Base-by-base conservation (phyloP, 2,888 invertebrate genomes). In the Ceraclea dissimilis region DNA sequence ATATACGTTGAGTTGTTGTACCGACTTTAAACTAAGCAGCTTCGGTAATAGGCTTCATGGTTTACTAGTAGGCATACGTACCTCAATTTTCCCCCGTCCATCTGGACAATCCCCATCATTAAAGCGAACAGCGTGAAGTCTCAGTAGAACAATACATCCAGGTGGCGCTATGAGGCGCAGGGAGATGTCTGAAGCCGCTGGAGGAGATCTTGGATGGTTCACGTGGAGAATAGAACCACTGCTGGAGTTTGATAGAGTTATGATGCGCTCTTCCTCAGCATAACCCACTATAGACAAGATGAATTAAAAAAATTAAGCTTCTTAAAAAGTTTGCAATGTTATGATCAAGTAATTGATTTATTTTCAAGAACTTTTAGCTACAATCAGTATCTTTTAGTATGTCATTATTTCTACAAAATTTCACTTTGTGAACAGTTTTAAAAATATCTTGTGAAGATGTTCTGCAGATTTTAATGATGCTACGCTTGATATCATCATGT, bases 151-250 rank as follows among this genome's bases (percentile, higher is more conserved):
- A 34, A 71, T 69, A 61, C 75, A 69, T 4, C 80, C 82, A 22
- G 79, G 67, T 1, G 82, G 80, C 10, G 81, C 82, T 2, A 81
- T 68, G 46, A 84, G 72, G 62, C 79, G 77, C 60, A 81, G 79
- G 8, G 76, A 70, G 62, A 79, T 80, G 65, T 80, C 76, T 33
- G 80, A 69, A 60, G 75, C 70, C 13, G 70, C 66, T 4, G 82
- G 78, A 43, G 80, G 73, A 57, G 69, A 67, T 52, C 77, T 72
- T 0, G 84, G 84, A 68, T 78, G 81, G 68, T 84, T 84, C 47
- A 83, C 67, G 65, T 82, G 80, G 49, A 75, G 69, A 19, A 84
- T 65, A 16, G 68, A 64, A 2, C 83, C 82, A 16, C 69, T 68
- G 11, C 73, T 70, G 51, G 70, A 70, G 62, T 74, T 75, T 39